These are phyloP conservation scores for Steinernema carpocapsae DNA, from an alignment of 2,888 invertebrate species.

Conservation along the genomic window DNA sequence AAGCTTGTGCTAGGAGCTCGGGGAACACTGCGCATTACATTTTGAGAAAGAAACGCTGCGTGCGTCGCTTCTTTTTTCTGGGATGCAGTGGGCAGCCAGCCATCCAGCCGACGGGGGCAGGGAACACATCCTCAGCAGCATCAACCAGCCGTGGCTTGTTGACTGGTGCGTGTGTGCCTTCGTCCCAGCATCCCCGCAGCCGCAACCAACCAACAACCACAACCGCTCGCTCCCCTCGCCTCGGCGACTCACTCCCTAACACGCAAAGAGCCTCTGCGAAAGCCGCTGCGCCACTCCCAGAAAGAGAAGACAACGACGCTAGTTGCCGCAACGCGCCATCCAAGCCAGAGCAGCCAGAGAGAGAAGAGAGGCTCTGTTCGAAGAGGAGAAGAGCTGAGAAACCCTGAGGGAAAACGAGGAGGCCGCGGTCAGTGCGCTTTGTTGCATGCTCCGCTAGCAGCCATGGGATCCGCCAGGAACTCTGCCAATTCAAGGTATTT, in stretches of 20 bases:
- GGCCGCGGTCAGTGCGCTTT: slow-evolving; percentile 25
- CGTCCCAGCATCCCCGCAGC: too few relatives aligned
- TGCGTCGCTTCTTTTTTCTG: too few relatives aligned
- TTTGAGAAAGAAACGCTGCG: too few relatives aligned
- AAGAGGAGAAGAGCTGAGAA: slow-evolving; percentile 5
- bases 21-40: too few relatives aligned
- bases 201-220: too few relatives aligned
- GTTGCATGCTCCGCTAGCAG: slow-evolving; percentile 25
- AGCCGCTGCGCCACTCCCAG: slow-evolving; percentile 4
- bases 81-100: too few relatives aligned
- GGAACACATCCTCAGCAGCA: too few relatives aligned
- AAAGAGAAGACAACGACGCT: neutral
- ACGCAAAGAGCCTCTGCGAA: neutral
- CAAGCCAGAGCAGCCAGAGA: neutral
- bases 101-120: too few relatives aligned
- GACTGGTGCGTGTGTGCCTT: slow-evolving; percentile 19
- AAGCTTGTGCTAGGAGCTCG: slow-evolving; percentile 2
- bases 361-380: too few relatives aligned
- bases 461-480: slow-evolving; percentile 28
- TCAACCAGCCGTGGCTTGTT: slow-evolving; percentile 11
- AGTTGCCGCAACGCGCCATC: neutral
- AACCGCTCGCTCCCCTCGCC: too few relatives aligned
- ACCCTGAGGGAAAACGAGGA: slow-evolving; percentile 32
- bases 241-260: slow-evolving; percentile 12
- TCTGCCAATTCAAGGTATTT: slow-evolving; percentile 18